Conservation (phyloP, 2,113 vertebrate genomes). For the Mesitornis unicolor region DNA sequence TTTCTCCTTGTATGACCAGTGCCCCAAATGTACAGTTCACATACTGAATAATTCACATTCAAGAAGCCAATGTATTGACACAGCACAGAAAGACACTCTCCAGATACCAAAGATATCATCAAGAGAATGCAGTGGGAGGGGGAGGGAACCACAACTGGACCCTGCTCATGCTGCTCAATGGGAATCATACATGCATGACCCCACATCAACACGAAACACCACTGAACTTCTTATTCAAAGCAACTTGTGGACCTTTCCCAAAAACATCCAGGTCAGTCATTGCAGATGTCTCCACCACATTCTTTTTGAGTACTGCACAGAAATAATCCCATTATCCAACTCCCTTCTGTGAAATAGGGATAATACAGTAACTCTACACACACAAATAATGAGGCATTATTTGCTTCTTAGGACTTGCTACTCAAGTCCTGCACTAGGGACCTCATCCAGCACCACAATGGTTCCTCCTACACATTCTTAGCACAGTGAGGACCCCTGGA, state of each 20-base stretch:
- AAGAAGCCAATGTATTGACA: neutral
- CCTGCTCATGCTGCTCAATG: neutral
- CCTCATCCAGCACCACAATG: neutral
- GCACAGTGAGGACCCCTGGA: neutral
- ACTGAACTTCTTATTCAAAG: neutral
- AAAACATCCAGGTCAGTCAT: neutral
- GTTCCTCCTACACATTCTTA: neutral
- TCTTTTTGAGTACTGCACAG: neutral
- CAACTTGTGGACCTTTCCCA: neutral
- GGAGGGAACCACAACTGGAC: neutral
- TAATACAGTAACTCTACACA: neutral
- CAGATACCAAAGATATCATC: neutral
- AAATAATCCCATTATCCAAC: neutral
- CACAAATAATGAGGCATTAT: neutral
- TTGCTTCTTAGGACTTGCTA: too few relatives aligned
- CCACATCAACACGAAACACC: neutral
- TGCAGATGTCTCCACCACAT: neutral
- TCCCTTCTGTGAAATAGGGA: neutral
- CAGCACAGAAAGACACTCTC: neutral
- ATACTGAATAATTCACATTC: neutral
- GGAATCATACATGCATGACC: accelerated
- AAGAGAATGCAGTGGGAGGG: neutral
- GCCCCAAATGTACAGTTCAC: neutral
- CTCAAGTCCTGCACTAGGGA: neutral
- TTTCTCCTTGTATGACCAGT: neutral